Conservation (phyloP, 2,113 vertebrate species). For the Elaphurus davidianus region DNA sequence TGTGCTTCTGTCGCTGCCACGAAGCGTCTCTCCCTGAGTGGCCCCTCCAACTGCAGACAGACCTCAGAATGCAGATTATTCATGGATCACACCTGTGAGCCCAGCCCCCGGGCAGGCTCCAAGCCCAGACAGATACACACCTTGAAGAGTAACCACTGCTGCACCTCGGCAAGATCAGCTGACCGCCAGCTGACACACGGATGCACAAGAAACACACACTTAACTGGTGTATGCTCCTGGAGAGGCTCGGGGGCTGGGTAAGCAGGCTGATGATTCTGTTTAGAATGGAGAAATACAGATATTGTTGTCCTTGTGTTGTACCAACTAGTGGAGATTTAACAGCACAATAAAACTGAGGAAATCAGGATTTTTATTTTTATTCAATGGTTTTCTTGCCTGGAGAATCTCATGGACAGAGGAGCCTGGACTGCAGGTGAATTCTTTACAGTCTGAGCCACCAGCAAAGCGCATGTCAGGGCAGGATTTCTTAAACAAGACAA, state of each 20-base stretch:
- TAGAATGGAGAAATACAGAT: neutral
- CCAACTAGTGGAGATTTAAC: neutral
- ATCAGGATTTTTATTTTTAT: neutral
- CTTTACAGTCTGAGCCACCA: neutral
- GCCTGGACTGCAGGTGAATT: neutral
- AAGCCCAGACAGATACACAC: neutral
- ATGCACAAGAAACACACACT: neutral
- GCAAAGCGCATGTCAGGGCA: neutral
- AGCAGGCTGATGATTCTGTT: neutral
- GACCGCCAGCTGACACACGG: neutral
- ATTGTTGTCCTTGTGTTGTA: neutral
- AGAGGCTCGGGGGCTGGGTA: neutral
- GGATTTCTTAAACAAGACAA: neutral
- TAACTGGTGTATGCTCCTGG: neutral
- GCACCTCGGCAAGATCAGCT: neutral
- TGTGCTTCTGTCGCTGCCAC: neutral
- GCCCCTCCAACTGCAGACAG: neutral
- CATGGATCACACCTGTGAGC: neutral
- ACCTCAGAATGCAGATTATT: neutral
- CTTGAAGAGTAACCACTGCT: neutral
- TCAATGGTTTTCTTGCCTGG: neutral
- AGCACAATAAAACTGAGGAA: neutral
- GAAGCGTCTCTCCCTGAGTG: neutral
- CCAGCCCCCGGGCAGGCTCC: neutral
- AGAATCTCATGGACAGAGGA: neutral